Conservation (phyloP, 2,888 invertebrate genomes). For the Caenorhabditis parvicauda region DNA sequence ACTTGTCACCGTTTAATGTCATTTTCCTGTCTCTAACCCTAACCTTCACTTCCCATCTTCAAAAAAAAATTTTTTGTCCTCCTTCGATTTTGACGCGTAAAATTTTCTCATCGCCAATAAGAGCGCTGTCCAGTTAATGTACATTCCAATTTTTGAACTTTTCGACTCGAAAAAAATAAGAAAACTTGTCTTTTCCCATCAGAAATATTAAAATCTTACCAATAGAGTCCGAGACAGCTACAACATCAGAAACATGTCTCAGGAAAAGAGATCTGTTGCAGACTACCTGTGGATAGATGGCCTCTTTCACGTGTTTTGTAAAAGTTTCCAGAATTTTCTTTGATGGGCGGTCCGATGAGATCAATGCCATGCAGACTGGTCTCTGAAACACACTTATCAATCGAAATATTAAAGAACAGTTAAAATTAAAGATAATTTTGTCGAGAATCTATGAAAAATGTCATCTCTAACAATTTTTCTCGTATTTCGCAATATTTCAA, state of each 20-base stretch:
- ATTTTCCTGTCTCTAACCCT: too few relatives aligned
- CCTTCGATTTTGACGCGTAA: too few relatives aligned
- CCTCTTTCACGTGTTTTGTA: slow-evolving; percentile 21
- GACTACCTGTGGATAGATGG: slow-evolving; percentile 43
- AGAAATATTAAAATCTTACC: slow-evolving; percentile 9
- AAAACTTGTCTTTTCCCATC: background rate
- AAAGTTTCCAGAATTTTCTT: slow-evolving; percentile 24
- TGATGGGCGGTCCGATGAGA: slow-evolving; percentile 41
- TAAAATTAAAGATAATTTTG: background rate
- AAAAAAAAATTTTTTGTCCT: too few relatives aligned
- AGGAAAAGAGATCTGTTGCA: slow-evolving; percentile 53
- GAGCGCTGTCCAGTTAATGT: too few relatives aligned
- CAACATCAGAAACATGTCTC: slow-evolving; percentile 29
- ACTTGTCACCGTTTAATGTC: too few relatives aligned
- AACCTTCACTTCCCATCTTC: too few relatives aligned
- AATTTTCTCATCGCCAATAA: too few relatives aligned
- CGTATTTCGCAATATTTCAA: background rate
- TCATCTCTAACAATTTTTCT: background rate
- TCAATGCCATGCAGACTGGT: slow-evolving; percentile 48
- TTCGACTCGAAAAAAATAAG: background rate
- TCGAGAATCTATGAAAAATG: background rate
- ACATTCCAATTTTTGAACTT: background rate
- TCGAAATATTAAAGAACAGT: background rate
- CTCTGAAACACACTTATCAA: slow-evolving; percentile 30
- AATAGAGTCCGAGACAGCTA: slow-evolving; percentile 22